Conservation (phyloP, 2,888 invertebrate species). For the Andrena dorsata region DNA sequence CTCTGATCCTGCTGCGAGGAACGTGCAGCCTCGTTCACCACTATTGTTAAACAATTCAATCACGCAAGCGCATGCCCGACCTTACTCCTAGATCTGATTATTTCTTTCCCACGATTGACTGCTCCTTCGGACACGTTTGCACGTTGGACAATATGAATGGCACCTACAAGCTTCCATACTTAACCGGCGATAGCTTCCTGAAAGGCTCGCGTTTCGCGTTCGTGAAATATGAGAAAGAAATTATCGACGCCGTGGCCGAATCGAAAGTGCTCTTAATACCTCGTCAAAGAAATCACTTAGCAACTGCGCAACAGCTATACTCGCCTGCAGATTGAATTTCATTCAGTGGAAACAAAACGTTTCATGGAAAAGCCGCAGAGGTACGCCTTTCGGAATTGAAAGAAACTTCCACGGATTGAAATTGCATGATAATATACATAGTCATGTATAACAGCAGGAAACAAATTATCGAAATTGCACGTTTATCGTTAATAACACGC, state of each 20-base stretch:
- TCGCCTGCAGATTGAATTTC: conserved; percentile 6
- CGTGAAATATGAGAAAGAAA: conserved; percentile 5
- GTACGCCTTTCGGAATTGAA: conserved; percentile 7
- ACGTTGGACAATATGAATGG: conserved; percentile 42
- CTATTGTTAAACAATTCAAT: conserved; percentile 39
- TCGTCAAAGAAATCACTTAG: conserved; percentile 17
- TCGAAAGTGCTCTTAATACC: conserved; percentile 33
- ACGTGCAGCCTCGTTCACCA: conserved; percentile 14
- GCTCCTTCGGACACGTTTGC: conserved; percentile 26
- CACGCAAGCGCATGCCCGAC: conserved; percentile 21
- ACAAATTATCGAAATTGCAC: background rate
- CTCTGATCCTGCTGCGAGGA: background rate
- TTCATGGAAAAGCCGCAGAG: conserved; percentile 17
- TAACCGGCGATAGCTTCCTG: conserved; percentile 34
- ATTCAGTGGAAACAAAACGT: conserved; percentile 1
- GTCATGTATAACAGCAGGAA: too few species aligned
- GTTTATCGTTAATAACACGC: background rate
- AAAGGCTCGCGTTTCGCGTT: background rate
- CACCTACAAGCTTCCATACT: conserved; percentile 57
- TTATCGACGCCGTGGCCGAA: background rate
- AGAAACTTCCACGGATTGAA: too few species aligned
- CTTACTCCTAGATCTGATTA: conserved; percentile 51
- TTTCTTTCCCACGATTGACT: conserved; percentile 57
- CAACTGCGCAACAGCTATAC: background rate
- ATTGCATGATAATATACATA: too few species aligned